These are phyloP conservation scores for Poecilia picta DNA, from an alignment of 2,797 vertebrate genomes.

Conservation along the genomic window DNA sequence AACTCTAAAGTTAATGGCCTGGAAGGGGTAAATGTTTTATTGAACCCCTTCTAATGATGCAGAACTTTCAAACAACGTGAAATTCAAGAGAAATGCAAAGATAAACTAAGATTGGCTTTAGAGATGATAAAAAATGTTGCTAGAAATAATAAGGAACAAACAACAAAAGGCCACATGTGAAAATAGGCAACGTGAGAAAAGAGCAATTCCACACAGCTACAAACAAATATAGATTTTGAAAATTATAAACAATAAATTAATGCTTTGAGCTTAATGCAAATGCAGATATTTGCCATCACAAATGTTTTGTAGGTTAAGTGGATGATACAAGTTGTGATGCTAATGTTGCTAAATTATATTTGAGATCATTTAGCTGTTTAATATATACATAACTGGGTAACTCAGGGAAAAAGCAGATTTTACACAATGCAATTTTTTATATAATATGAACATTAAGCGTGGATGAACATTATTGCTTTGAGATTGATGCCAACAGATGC, in stretches of 20 bases:
- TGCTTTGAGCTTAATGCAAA: neutral
- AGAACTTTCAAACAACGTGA: neutral
- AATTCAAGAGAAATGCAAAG: neutral
- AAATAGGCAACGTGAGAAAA: neutral
- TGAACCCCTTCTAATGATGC: neutral
- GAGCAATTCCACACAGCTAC: neutral
- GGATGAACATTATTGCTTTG: neutral
- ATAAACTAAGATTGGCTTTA: neutral
- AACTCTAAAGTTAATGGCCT: slow-evolving; percentile 6
- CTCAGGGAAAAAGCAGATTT: neutral
- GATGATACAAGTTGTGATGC: neutral
- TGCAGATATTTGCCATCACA: neutral
- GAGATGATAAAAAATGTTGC: neutral
- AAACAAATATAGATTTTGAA: neutral
- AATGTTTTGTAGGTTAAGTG: neutral
- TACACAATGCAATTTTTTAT: neutral
- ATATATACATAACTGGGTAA: neutral
- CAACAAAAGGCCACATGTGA: neutral
- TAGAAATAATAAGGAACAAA: neutral
- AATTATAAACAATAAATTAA: neutral
- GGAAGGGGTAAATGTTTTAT: neutral
- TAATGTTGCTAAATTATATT: neutral
- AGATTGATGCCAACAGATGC: neutral
- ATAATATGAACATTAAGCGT: neutral
- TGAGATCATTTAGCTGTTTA: neutral